Conservation (phyloP, 1,140 invertebrate genomes). For the Leptonema lineaticorne region DNA sequence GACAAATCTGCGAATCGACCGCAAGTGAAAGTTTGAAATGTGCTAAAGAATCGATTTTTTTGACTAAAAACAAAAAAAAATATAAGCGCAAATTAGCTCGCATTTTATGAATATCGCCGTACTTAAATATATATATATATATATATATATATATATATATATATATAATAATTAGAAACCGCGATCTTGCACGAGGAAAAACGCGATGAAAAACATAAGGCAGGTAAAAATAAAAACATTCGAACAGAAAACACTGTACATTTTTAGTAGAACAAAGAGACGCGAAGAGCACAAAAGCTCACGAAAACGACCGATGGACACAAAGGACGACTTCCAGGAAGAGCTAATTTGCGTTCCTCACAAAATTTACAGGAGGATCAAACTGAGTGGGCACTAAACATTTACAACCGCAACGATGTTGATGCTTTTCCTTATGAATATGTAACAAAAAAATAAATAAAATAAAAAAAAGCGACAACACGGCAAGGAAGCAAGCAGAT, state of each 20-base stretch:
- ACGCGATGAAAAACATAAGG: neutral
- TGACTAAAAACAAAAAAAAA: neutral
- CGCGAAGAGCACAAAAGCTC: neutral
- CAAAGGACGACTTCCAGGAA: conserved; percentile 5
- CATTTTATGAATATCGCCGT: neutral
- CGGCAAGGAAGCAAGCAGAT: too few species aligned
- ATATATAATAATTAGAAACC: neutral
- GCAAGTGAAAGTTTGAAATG: neutral
- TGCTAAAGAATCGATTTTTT: neutral
- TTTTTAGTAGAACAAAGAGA: neutral
- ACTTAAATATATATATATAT: too few species aligned
- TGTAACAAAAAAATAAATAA: too few species aligned
- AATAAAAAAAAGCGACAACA: neutral
- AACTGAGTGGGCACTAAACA: neutral
- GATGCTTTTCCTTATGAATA: conserved; percentile 2
- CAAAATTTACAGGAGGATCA: neutral
- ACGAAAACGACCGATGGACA: neutral
- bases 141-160: too few species aligned
- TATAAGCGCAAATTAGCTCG: neutral
- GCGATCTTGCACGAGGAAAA: neutral
- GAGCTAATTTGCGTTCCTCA: neutral
- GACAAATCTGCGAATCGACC: neutral
- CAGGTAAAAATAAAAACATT: neutral
- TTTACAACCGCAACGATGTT: neutral
- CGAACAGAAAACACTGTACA: neutral